These are phyloP conservation scores for Zosterops borbonicus DNA, from an alignment of 2,113 vertebrate species.

Conservation along the genomic window DNA sequence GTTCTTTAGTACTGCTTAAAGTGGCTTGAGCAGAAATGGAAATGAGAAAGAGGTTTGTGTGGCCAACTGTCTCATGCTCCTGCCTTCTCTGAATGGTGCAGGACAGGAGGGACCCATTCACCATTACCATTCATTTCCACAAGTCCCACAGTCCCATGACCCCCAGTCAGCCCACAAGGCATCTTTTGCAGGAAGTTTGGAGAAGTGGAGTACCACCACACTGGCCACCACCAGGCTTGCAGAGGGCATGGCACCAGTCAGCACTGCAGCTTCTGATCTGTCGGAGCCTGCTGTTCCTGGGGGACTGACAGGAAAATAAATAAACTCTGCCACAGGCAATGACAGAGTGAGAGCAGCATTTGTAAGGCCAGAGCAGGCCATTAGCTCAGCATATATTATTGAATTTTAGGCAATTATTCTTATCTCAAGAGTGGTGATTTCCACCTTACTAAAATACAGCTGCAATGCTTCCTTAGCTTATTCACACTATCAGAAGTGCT, in stretches of 20 bases:
- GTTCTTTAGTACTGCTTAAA: neutral
- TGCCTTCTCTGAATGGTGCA: neutral
- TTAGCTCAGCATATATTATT: neutral
- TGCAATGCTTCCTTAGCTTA: neutral
- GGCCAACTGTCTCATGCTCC: neutral
- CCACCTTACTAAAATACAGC: neutral
- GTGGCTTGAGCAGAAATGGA: constrained; percentile 34
- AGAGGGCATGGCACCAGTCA: neutral
- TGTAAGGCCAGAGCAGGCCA: neutral
- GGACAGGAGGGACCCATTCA: neutral
- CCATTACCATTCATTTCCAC: neutral
- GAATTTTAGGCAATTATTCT: neutral
- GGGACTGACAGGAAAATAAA: neutral
- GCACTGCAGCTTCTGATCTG: neutral
- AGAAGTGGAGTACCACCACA: rapidly evolving
- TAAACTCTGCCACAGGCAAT: neutral
- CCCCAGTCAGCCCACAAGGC: neutral
- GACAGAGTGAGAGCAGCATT: neutral
- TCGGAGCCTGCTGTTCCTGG: neutral
- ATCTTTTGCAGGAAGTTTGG: neutral
- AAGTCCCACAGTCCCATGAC: neutral
- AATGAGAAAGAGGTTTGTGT: neutral
- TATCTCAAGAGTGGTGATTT: neutral
- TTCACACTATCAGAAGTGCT: neutral
- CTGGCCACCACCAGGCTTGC: neutral